Conservation (phyloP, 2,113 vertebrate genomes). For the Pomatostomus ruficeps region DNA sequence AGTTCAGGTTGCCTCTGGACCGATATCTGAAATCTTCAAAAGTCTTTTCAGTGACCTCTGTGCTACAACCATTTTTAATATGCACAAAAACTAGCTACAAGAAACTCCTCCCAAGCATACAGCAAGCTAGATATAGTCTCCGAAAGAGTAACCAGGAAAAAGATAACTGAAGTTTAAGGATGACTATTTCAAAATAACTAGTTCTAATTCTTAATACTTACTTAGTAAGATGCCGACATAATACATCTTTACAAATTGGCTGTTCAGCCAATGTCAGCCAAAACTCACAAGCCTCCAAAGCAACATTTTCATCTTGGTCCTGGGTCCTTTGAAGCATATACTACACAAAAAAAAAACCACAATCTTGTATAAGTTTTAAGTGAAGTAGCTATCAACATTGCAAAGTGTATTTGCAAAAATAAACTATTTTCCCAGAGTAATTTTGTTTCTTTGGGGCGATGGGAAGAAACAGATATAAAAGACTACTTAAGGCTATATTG, state of each 20-base stretch:
- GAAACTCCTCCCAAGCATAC: neutral
- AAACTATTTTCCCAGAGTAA: neutral
- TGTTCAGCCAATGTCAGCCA: conserved; percentile 96
- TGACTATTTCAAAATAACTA: neutral
- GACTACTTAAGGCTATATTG: neutral
- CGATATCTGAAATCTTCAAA: neutral
- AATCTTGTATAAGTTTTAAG: neutral
- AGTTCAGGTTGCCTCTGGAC: neutral
- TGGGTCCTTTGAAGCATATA: conserved; percentile 96
- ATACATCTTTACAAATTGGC: conserved; percentile 94
- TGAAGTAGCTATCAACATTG: neutral
- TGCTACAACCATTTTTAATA: neutral
- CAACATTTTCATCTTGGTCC: conserved; percentile 96
- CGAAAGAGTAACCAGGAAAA: neutral
- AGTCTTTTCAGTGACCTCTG: neutral
- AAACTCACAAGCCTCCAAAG: conserved; percentile 97
- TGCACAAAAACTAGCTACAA: neutral
- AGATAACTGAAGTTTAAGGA: neutral
- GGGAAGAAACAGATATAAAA: neutral
- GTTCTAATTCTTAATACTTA: conserved; percentile 62
- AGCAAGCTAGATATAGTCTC: neutral
- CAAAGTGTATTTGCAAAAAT: neutral
- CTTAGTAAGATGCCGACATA: conserved; percentile 90
- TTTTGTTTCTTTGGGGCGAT: neutral
- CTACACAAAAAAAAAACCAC: conserved; percentile 59